Evolutionary conservation across 2,888 invertebrate species (phyloP), one percentile per base, ranked within the genome.

Genomic region (Pristionchus arcanus): DNA sequence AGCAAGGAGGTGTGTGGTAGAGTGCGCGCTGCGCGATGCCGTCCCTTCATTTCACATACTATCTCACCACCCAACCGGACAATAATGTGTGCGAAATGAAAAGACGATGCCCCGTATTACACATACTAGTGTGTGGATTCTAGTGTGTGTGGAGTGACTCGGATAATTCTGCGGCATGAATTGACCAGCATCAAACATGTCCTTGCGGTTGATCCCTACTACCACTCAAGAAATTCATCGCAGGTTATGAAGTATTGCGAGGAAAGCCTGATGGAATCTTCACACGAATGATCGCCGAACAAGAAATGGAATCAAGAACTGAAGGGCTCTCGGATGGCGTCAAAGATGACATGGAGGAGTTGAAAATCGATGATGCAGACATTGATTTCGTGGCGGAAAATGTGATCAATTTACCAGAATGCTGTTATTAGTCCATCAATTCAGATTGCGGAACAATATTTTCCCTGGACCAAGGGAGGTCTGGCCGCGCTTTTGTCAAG

Each of bases 1-100:
- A 87, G 49, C n/a, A 15, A 13, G 86, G 86, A 87, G 49, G 86
- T 87, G 34, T 19, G 55, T 5, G 42, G 42, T 42, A 42, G 42
- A 42, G n/a, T n/a, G n/a, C n/a, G n/a, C n/a, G n/a, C n/a, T n/a
- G n/a, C n/a, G n/a, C n/a, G n/a, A n/a, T n/a, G n/a, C n/a, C n/a
- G n/a, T n/a, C n/a, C n/a, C n/a, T n/a, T n/a, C n/a, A n/a, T n/a
- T n/a, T n/a, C n/a, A n/a, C n/a, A n/a, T n/a, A n/a, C n/a, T n/a
- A n/a, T n/a, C n/a, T n/a, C n/a, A n/a, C n/a, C n/a, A n/a, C n/a
- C n/a, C n/a, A n/a, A n/a, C n/a, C n/a, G n/a, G n/a, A n/a, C n/a
- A n/a, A n/a, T n/a, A n/a, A n/a, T n/a, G n/a, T n/a, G n/a, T n/a
- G n/a, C n/a, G n/a, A n/a, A n/a, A n/a, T n/a, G n/a, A n/a, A n/a